Percentiles rank a stretch among this genome's conserved stretches.
Evolutionary conservation across 2,797 vertebrate genomes (phyloP).

Genomic region (Anguilla pacifica): DNA sequence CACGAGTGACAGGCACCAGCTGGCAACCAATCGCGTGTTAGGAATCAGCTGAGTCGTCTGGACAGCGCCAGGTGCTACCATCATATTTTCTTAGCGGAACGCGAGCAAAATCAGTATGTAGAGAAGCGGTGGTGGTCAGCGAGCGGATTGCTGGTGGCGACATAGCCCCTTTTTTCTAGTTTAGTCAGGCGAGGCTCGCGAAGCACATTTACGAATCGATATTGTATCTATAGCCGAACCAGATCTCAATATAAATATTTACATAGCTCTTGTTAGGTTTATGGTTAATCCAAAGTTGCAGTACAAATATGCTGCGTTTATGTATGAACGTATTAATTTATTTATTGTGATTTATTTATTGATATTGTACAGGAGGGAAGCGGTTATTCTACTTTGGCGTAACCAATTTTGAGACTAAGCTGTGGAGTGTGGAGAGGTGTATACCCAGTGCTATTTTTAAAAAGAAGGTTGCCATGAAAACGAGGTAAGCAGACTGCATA

Average conservation of each 20-base stretch:
- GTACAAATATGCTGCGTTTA: not conserved
- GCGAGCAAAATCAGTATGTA: conserved; percentile 46
- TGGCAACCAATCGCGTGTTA: conserved; percentile 44
- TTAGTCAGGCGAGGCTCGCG: conserved; percentile 1
- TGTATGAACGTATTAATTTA: not conserved
- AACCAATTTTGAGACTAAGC: conserved; percentile 16
- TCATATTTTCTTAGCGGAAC: conserved; percentile 33
- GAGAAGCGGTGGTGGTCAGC: not conserved
- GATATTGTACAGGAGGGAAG: not conserved
- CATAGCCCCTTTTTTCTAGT: conserved; percentile 14
- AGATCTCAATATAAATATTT: not conserved
- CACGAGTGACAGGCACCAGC: conserved; percentile 49
- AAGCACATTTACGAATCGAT: not conserved
- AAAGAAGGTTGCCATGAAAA: conserved; percentile 60
- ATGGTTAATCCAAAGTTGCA: not conserved
- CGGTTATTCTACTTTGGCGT: conserved; percentile 17
- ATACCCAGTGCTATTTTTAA: conserved; percentile 50
- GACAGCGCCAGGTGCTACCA: conserved; percentile 61
- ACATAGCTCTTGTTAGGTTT: not conserved
- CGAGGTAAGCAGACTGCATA: conserved; percentile 66
- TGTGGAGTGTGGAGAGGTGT: conserved; percentile 48
- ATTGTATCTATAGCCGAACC: not conserved
- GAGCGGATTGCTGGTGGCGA: conserved; percentile 22
- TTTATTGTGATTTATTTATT: not conserved
- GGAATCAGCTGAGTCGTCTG: conserved; percentile 63